Evolutionary conservation across 2,113 vertebrate species (phyloP).

Genomic region (Pungitius pungitius): DNA sequence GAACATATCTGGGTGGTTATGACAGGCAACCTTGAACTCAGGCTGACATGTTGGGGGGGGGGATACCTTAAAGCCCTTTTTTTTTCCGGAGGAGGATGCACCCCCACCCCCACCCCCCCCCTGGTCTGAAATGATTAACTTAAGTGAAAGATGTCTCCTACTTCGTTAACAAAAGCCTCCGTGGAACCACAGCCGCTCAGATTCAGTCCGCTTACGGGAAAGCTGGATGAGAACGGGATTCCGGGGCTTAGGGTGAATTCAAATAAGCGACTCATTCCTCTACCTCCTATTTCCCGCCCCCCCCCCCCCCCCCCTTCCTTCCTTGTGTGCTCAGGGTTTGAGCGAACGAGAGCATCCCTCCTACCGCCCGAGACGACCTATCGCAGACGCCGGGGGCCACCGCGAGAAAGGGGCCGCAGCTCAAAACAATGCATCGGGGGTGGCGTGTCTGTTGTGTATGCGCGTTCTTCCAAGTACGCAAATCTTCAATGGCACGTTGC

Average conservation of each 20-base stretch:
- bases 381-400: constrained; percentile 51
- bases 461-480: constrained; percentile 64
- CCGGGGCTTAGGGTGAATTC: neutral
- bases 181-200: constrained; percentile 13
- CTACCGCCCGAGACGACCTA: constrained; percentile 47
- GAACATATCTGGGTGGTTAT: constrained; percentile 7
- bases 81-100: neutral
- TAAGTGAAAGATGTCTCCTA: constrained; percentile 16
- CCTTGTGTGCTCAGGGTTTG: constrained; percentile 3
- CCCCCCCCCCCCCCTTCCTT: neutral
- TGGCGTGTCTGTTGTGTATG: constrained; percentile 43
- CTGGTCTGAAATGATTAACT: constrained; percentile 35
- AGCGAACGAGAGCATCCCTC: constrained; percentile 40
- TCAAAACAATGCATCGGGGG: constrained; percentile 55
- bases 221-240: constrained; percentile 11
- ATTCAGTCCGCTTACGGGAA: neutral
- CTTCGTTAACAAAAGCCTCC: constrained; percentile 6
- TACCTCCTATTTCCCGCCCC: neutral
- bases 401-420: constrained; percentile 39
- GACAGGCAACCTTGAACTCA: constrained; percentile 28
- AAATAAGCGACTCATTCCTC: neutral
- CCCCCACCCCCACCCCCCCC: neutral
- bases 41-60: constrained; percentile 24
- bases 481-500: constrained; percentile 52
- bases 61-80: constrained; percentile 23